A percentile compares a stretch with the other conserved stretches of the same genome.
phyloP scores from a whole-genome alignment of 2,113 vertebrate species.

The Coryphaenoides rupestris region DNA sequence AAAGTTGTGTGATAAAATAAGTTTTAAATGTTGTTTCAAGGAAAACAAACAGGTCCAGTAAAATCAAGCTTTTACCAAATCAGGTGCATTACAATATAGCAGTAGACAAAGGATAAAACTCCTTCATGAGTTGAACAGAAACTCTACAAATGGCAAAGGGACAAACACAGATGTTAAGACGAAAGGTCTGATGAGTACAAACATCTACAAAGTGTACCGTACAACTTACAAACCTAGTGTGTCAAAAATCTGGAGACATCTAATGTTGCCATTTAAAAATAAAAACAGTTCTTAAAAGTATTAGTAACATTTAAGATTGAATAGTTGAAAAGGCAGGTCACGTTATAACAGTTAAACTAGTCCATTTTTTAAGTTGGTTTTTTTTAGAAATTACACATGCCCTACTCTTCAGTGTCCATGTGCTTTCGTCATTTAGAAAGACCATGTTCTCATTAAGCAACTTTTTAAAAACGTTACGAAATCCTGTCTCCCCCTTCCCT shows the following conservation, averaged over 20 bases:
- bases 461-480: constrained; percentile 55
- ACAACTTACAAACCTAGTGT: constrained; percentile 35
- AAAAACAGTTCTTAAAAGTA: constrained; percentile 56
- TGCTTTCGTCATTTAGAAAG: constrained; percentile 61
- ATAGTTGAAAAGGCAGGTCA: constrained; percentile 55
- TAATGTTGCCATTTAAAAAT: constrained; percentile 56
- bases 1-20: constrained; percentile 70
- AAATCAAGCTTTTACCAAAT: constrained; percentile 66
- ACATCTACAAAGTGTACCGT: constrained; percentile 53
- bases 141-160: constrained; percentile 70
- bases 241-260: constrained; percentile 54
- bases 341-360: constrained; percentile 56
- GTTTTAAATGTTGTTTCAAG: constrained; percentile 66
- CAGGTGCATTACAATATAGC: constrained; percentile 59
- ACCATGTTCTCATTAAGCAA: constrained; percentile 29
- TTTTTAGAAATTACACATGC: constrained; percentile 50
- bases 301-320: constrained; percentile 67
- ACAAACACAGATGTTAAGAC: constrained; percentile 58
- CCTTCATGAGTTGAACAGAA: constrained; percentile 52
- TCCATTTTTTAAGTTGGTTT: no score
- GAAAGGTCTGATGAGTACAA: constrained; percentile 46
- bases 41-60: constrained; percentile 63
- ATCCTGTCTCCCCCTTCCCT: constrained; percentile 32
- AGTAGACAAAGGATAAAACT: constrained; percentile 74
- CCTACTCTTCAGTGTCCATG: constrained; percentile 56